Evolutionary conservation across 2,113 vertebrate species (phyloP), one percentile per base, ranked within the genome.

Genomic region (Ochotona princeps): DNA sequence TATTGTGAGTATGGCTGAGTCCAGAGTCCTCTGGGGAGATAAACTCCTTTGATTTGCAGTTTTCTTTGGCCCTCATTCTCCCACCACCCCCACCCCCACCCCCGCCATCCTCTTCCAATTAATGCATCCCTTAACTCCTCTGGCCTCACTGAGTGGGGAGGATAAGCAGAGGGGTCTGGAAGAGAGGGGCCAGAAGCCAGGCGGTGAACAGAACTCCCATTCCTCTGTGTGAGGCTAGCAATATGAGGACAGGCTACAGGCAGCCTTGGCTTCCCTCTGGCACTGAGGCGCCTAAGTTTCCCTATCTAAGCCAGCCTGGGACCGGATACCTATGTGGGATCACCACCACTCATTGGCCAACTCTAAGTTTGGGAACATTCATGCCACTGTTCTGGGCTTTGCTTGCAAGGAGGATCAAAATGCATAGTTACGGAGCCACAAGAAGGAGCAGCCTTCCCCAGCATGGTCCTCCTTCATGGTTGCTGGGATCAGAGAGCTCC

Each of bases 41-140:
- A 95, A 95, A 75, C 83, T 90, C 69, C 88, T 97, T 96, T 96
- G 94, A 96, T 97, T 97, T 96, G 89, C 87, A 84, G 47, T 96
- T 13, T 67, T 38, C 35, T 28, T 81, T 83, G 89, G 70, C 32
- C 23, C 79, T 54, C 38, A 10, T 83, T 63, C 79, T 65, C 28
- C 11, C 54, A 13, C 54, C 2, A n/a, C n/a, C n/a, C n/a, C n/a
- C n/a, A n/a, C n/a, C n/a, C n/a, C n/a, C n/a, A n/a, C 63, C 60
- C 89, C 96, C 54, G 51, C 61, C 89, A 96, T 93, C 87, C 70
- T 79, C 91, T 94, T 96, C 72, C 92, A 95, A 83, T 93, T 80
- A 93, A 96, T 92, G 90, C 94, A 80, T 85, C 76, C 49, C 72
- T 95, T 96, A 94, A 92, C 91, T 93, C 94, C 80, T 82, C 54